Evolutionary conservation across 1,140 invertebrate genomes (phyloP), one percentile per base, ranked within the genome.

Genomic region (Saccostrea cuccullata): DNA sequence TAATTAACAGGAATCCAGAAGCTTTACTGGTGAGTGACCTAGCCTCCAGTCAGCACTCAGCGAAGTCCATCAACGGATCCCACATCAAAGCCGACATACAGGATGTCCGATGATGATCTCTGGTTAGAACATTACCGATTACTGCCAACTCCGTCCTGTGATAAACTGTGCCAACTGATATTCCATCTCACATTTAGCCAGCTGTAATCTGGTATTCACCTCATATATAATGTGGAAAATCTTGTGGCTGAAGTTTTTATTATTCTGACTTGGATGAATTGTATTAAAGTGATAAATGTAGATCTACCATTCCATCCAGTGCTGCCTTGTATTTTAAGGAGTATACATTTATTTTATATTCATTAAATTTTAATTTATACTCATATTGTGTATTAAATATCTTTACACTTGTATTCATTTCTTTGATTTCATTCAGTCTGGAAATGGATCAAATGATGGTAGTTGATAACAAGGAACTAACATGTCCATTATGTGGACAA

Each of bases 11-110:
- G 82, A 87, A 90, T 30, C 82, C 87, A 13, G 90, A 91, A 86
- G 85, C 89, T 47, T 73, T 91, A 67, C 86, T 88, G 26, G 87
- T 91, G 6, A 85, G 88, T 60, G 89, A 90, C 55, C 73, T 91
- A 47, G 86, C 73, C 13, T 86, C 86, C 30, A 91, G 90, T 86
- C 89, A 89, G 17, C 82, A 84, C 36, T 91, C 90, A 20, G 82
- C n/a, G 47, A 56, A 84, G 55, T 56, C 82, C 1, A 20, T 84
- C 17, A 56, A 84, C 9, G 55, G 23, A 17, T 55, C 82, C 55
- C 30, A 23, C 17, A 11, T 30, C 23, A 36, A 36, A 77, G 30
- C 30, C 3, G 70, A 77, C 26, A 77, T 26, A 77, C 70, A 77
- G 23, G 26, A 26, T 3, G 23, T 77, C 30, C 30, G 30, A 36